A percentile compares a stretch with the other conserved stretches of the same genome.
These are phyloP conservation scores for Leptocoma aspasia DNA, from an alignment of 2,113 vertebrate species.

Conservation along the genomic window DNA sequence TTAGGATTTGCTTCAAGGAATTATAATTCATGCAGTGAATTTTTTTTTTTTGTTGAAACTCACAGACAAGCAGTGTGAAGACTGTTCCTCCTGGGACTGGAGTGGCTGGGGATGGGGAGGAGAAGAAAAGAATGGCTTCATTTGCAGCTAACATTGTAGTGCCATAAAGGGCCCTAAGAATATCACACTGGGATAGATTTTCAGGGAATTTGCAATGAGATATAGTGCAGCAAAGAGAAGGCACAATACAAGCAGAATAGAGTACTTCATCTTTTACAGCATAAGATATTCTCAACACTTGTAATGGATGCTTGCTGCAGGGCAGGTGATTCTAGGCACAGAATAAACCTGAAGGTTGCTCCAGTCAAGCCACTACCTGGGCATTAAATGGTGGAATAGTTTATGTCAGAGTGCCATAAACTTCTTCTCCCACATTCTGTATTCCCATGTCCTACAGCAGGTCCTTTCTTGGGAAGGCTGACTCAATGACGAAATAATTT, in stretches of 20 bases:
- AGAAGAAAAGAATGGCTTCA: constrained; percentile 1
- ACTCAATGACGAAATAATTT: neutral
- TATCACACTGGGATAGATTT: neutral
- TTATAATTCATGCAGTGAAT: neutral
- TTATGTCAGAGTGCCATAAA: neutral
- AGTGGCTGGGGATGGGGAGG: neutral
- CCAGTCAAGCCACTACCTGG: neutral
- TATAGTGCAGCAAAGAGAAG: neutral
- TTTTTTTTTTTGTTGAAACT: constrained; percentile 31
- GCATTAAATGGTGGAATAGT: neutral
- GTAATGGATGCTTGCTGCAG: neutral
- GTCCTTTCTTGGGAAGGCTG: neutral
- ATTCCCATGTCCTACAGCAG: neutral
- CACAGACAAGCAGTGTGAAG: neutral
- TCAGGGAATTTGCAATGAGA: neutral
- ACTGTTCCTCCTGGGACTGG: neutral
- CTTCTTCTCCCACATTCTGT: neutral
- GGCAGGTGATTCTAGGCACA: neutral
- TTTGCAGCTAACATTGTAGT: neutral
- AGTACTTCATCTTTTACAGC: neutral
- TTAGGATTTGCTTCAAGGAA: constrained; percentile 8
- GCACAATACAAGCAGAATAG: neutral
- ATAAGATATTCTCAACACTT: neutral
- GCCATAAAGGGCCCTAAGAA: neutral
- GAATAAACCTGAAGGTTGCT: neutral